Evolutionary conservation across 2,888 invertebrate species (phyloP).

Genomic region (Sphaerophoria rueppellii): DNA sequence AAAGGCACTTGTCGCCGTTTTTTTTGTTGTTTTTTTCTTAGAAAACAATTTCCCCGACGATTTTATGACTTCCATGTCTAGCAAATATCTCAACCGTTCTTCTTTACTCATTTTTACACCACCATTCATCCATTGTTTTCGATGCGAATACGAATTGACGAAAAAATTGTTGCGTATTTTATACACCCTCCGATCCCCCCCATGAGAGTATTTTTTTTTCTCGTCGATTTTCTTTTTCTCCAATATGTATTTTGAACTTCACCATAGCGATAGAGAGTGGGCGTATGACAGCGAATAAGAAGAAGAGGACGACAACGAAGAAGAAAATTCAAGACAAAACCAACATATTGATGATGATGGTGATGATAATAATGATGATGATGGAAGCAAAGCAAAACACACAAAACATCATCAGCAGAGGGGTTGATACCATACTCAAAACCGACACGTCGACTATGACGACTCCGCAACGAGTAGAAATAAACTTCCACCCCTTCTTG

Average conservation of each 20-base stretch:
- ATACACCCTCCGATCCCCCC: conserved; percentile 7
- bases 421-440: conserved; percentile 46
- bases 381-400: neutral
- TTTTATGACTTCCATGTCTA: conserved; percentile 69
- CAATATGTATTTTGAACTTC: conserved; percentile 62
- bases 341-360: conserved; percentile 27
- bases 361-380: conserved; percentile 3
- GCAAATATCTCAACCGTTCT: conserved; percentile 27
- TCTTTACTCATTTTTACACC: neutral
- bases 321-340: conserved; percentile 33
- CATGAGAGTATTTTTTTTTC: conserved; percentile 40
- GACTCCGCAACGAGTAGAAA: conserved; percentile 5
- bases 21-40: conserved; percentile 23
- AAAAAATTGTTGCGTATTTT: conserved; percentile 69
- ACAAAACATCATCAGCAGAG: conserved; percentile 30
- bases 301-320: neutral
- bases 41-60: conserved; percentile 63
- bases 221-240: conserved; percentile 54
- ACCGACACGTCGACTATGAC: too few species aligned
- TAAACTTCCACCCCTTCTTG: conserved; percentile 69
- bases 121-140: conserved; percentile 41
- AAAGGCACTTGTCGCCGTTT: neutral
- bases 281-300: conserved; percentile 45
- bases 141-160: conserved; percentile 33
- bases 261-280: conserved; percentile 68